A percentile compares a stretch with the other conserved stretches of the same genome.
Evolutionary conservation across 2,888 invertebrate genomes (phyloP).

Genomic region (Bombylius discolor): DNA sequence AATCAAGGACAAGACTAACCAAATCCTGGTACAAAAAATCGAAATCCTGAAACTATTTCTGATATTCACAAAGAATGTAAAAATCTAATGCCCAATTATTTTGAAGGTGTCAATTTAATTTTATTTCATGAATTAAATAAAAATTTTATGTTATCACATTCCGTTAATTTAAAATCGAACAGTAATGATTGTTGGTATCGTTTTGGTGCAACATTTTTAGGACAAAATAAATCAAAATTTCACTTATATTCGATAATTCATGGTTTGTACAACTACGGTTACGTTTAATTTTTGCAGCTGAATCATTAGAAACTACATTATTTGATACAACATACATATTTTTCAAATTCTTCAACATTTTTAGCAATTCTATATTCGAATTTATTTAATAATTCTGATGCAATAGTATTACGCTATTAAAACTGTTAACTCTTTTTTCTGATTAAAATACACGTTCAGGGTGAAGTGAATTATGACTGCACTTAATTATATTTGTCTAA

Average conservation of each 20-base stretch:
- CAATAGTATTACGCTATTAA: constrained; percentile 8
- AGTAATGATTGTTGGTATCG: constrained; percentile 5
- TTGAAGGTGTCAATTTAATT: constrained; percentile 5
- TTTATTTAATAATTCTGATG: constrained; percentile 5
- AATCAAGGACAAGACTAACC: no score
- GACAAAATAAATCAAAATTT: background rate
- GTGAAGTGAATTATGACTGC: no score
- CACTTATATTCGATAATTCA: no score
- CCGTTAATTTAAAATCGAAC: constrained; percentile 3
- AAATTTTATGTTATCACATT: constrained; percentile 9
- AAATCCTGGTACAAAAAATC: no score
- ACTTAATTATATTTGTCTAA: no score
- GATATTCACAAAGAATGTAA: constrained; percentile 11
- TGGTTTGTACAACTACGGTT: background rate
- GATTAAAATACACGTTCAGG: no score
- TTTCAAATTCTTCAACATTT: constrained; percentile 7
- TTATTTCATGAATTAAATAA: constrained; percentile 6
- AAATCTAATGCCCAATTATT: constrained; percentile 6
- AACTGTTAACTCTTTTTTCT: no score
- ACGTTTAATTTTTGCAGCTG: constrained; percentile 6
- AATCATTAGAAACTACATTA: constrained; percentile 3
- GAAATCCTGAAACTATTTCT: constrained; percentile 9
- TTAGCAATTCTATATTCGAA: constrained; percentile 7
- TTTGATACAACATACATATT: constrained; percentile 2
- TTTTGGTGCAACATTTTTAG: constrained; percentile 9